phyloP scores from a whole-genome alignment of 2,797 vertebrate genomes.

The Luscinia megarhynchos region DNA sequence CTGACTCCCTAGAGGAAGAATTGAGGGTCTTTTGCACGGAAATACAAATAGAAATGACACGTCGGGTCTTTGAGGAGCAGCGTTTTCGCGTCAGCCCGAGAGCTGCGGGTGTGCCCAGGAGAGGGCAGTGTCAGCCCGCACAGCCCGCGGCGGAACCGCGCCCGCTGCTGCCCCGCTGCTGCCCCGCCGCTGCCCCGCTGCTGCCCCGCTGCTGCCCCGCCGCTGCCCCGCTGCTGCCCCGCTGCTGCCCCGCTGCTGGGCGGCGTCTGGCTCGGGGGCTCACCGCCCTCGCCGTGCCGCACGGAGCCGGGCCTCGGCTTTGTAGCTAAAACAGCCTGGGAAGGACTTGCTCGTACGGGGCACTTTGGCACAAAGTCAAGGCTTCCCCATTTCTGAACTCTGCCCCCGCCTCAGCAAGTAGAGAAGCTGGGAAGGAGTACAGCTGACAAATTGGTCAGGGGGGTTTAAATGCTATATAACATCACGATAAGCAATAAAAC shows the following conservation, averaged over 20 bases:
- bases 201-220: accelerated
- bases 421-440: neutral
- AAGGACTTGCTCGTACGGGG: neutral
- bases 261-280: accelerated
- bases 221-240: no score
- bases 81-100: accelerated
- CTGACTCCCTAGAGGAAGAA: neutral
- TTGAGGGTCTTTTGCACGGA: neutral
- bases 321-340: neutral
- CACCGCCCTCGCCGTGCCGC: accelerated
- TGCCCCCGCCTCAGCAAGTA: neutral
- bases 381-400: neutral
- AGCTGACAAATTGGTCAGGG: neutral
- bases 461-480: neutral
- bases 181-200: no score
- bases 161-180: neutral
- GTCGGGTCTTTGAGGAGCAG: accelerated
- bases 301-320: accelerated
- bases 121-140: slow-evolving; percentile 5
- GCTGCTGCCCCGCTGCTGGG: accelerated
- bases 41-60: neutral
- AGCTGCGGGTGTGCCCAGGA: neutral
- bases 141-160: neutral
- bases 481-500: neutral
- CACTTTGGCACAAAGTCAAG: neutral